Conservation (phyloP, 2,888 invertebrate genomes). For the Diarsia brunnea region DNA sequence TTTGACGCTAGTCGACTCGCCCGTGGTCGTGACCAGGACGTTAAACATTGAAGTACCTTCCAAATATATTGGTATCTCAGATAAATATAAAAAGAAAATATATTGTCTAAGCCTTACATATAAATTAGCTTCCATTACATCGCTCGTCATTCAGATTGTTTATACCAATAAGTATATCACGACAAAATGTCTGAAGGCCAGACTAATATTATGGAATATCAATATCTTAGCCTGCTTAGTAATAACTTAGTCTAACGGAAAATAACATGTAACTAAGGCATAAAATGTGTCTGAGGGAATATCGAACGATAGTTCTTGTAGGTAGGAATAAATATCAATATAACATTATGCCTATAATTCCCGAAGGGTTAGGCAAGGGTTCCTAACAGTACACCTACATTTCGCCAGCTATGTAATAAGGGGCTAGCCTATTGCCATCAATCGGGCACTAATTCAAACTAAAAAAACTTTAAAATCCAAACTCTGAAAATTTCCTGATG, state of each 20-base stretch:
- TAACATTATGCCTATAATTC: too few relatives aligned
- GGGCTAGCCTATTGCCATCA: too few relatives aligned
- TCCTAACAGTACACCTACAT: too few relatives aligned
- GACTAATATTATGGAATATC: constrained; percentile 24
- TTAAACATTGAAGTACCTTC: neutral
- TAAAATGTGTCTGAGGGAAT: constrained; percentile 1
- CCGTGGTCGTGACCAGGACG: neutral
- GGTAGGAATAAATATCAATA: too few relatives aligned
- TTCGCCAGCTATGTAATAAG: too few relatives aligned
- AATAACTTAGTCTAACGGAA: constrained; percentile 29
- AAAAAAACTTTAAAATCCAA: too few relatives aligned
- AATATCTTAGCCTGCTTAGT: constrained; percentile 37
- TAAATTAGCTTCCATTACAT: constrained; percentile 33
- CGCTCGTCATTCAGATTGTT: constrained; percentile 30
- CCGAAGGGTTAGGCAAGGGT: too few relatives aligned
- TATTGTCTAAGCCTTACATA: constrained; percentile 12
- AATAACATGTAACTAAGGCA: constrained; percentile 14
- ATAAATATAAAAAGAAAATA: constrained; percentile 17
- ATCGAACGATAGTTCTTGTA: neutral
- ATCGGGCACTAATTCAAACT: too few relatives aligned
- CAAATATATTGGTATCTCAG: neutral
- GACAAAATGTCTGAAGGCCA: constrained; percentile 49
- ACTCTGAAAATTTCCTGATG: too few relatives aligned
- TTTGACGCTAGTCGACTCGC: neutral
- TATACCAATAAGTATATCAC: constrained; percentile 29